Base-by-base conservation (phyloP, 2,888 invertebrate genomes). In the Drosophila neoperkinsi region DNA sequence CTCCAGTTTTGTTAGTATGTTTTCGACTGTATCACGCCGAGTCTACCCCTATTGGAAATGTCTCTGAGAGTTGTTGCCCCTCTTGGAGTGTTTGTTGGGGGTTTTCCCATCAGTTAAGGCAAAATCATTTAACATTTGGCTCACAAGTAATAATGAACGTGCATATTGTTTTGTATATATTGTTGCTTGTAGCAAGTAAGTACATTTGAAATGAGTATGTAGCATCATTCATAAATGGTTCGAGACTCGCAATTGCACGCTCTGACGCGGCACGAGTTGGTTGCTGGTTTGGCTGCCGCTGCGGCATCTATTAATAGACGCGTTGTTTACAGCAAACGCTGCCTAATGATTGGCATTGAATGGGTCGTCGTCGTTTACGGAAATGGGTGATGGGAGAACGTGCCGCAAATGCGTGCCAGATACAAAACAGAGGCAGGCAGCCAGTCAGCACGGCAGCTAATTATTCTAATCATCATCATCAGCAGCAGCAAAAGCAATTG, bases 311-410 rank as follows among this genome's bases (percentile, higher is more conserved):
- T 89, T 74, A 84, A 84, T 84, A 84, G 81, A 31, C 57, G 60
- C 68, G 71, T 79, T 87, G 83, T 83, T 83, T 83, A 83, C 80
- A 77, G 74, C 72, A 71, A 71, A 43, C 65, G 67, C 67, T 72
- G 82, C 56, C 82, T 84, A 84, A 84, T 86, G 82, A 87, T 81
- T 84, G 82, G 84, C 84, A 84, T 84, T 84, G 81, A 76, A 60
- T 74, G 86, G 56, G 36, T 41, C 51, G 43, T 52, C 56, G 53
- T 28, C 25, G 53, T 25, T 34, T 36, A 55, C 46, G 72, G 64
- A 66, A 55, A 50, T 46, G 71, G 46, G 67, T 34, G 68, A 38
- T 72, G 79, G 79, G 74, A 28, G 38, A 74, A 79, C 84, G 90
- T 84, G 90, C 90, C 79, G 36, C 85, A 82, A 64, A 64, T 76